These are phyloP conservation scores for Danio kyathit DNA, from an alignment of 2,797 vertebrate species.

Conservation along the genomic window DNA sequence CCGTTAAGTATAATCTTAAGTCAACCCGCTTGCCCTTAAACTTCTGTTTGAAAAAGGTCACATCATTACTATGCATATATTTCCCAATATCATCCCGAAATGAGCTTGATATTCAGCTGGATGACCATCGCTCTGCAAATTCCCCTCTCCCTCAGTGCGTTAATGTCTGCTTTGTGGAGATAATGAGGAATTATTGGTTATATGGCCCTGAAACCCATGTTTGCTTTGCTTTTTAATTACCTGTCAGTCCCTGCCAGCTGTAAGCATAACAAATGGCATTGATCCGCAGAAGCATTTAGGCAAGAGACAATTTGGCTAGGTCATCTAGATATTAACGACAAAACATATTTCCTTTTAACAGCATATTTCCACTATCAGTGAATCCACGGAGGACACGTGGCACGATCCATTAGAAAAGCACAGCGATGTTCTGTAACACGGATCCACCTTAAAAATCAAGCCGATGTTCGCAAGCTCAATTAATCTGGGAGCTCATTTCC, in stretches of 20 bases:
- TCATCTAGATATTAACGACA: constrained; percentile 60
- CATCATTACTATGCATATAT: constrained; percentile 47
- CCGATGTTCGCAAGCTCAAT: constrained; percentile 39
- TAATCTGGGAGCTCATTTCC: constrained; percentile 44
- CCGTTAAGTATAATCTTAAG: not conserved
- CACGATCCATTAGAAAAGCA: constrained; percentile 40
- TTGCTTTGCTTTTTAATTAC: constrained; percentile 67
- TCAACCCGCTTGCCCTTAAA: not conserved
- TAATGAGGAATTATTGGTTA: constrained; percentile 70
- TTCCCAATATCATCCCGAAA: constrained; percentile 49
- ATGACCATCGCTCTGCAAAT: constrained; percentile 39
- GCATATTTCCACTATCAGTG: constrained; percentile 17
- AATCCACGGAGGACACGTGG: constrained; percentile 5
- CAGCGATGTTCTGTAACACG: not conserved
- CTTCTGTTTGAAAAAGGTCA: constrained; percentile 34
- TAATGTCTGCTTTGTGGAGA: constrained; percentile 67
- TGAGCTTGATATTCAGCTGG: constrained; percentile 44
- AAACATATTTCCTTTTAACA: constrained; percentile 53
- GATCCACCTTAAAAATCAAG: constrained; percentile 35
- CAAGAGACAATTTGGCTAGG: constrained; percentile 52
- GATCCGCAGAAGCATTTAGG: constrained; percentile 60
- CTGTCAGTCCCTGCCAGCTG: constrained; percentile 61
- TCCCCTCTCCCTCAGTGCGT: constrained; percentile 44
- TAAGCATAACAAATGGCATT: constrained; percentile 62
- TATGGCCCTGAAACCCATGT: constrained; percentile 63